These are phyloP conservation scores for western clawed frog (Xenopus tropicalis) DNA, from an alignment of 2,113 vertebrate species.

Conservation along the genomic window UCB_Xtro_10.0 CM004446.2:20221501-20222000, in stretches of 20 bases:
- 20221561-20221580: constrained; percentile 21
- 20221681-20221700: constrained; percentile 21
- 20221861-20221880: not conserved
- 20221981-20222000: too few relatives aligned
- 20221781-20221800: not conserved
- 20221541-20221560: constrained; percentile 28
- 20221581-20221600: constrained; percentile 31
- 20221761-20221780: not conserved
- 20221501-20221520: constrained; percentile 11
- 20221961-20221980: too few relatives aligned
- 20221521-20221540: constrained; percentile 6
- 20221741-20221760: constrained; percentile 18
- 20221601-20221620: constrained; percentile 3
- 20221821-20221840: not conserved
- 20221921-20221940: too few relatives aligned
- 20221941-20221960: too few relatives aligned
- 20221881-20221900: not conserved
- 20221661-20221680: constrained; percentile 28
- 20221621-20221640: constrained; percentile 23
- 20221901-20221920: too few relatives aligned
- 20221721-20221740: constrained; percentile 30
- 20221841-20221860: not conserved
- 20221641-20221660: constrained; percentile 35
- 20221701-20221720: constrained; percentile 16
- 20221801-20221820: not conserved